Conservation (phyloP, 2,113 vertebrate genomes). For the Motacilla tschutschensis region DNA sequence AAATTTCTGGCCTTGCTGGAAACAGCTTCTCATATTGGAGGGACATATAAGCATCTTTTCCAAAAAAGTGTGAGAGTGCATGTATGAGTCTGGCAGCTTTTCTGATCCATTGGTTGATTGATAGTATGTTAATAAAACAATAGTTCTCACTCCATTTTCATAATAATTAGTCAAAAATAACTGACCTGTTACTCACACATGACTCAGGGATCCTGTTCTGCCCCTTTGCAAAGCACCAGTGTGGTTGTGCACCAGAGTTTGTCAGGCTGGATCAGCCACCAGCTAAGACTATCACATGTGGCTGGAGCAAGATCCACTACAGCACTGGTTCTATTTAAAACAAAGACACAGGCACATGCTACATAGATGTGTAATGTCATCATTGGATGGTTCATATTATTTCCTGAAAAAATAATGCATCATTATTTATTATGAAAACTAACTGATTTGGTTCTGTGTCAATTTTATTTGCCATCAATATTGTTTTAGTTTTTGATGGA, state of each 20-base stretch:
- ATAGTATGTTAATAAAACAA: not conserved
- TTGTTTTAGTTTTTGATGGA: slow-evolving; percentile 52
- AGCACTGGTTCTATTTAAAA: not conserved
- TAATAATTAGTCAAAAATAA: not conserved
- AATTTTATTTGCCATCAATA: slow-evolving; percentile 49
- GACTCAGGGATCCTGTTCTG: not conserved
- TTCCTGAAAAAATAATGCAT: not conserved
- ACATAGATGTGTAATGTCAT: slow-evolving; percentile 11
- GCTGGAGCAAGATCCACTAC: not conserved
- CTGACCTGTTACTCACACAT: not conserved
- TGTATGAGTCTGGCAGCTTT: not conserved
- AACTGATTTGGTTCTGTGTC: slow-evolving; percentile 22
- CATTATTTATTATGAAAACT: slow-evolving; percentile 32
- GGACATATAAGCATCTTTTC: not conserved
- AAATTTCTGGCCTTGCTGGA: not conserved
- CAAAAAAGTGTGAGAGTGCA: not conserved
- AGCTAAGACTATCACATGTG: accelerated
- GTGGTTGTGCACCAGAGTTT: not conserved
- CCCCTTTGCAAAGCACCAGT: not conserved
- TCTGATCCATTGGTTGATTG: not conserved
- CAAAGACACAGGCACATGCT: not conserved
- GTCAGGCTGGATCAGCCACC: not conserved
- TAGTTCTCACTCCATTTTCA: not conserved
- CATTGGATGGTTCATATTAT: slow-evolving; percentile 27
- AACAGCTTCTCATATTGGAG: not conserved